Evolutionary conservation across 2,888 invertebrate species (phyloP), one percentile per base, ranked within the genome.

Genomic region (Belgica antarctica): DNA sequence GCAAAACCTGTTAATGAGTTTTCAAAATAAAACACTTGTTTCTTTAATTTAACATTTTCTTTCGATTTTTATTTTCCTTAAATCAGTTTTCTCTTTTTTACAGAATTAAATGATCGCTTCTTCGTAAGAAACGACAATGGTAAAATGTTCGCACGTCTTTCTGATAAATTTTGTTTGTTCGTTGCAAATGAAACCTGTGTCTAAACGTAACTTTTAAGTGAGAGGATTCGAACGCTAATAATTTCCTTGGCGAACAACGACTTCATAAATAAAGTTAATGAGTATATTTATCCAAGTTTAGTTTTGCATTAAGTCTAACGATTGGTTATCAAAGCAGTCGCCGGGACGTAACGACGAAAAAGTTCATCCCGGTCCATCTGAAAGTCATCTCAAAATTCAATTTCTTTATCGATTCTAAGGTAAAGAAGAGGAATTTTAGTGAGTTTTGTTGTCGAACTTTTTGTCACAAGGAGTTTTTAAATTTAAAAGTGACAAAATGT

Each of bases 251-350:
- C 52, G 52, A 59, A 59, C 59, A 59, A 27, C 25, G 27, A 59
- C 24, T 59, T 59, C n/a, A 27, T 59, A 59, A 59, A 59, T 59
- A 12, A 59, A 27, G 17, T 59, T 59, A 59, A 59, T 59, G 59
- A 59, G 59, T 59, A 59, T 59, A 25, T 59, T n/a, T 27, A 15
- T 52, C 52, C 2, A 52, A 31, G 31, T 31, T 31, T 31, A 7
- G 4, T 31, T 31, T 31, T 10, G 10, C 5, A 31, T n/a, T n/a
- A n/a, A n/a, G n/a, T n/a, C 34, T 12, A 31, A 31, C 34, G 34
- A 31, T 31, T 31, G 34, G 12, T 31, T 31, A n/a, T n/a, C n/a
- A n/a, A n/a, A n/a, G n/a, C n/a, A n/a, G n/a, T n/a, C n/a, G n/a
- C n/a, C n/a, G n/a, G n/a, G n/a, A n/a, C n/a, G n/a, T n/a, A n/a